These are phyloP conservation scores for Hylyphantes graminicola DNA, from an alignment of 1,140 invertebrate genomes.

Conservation along the genomic window DNA sequence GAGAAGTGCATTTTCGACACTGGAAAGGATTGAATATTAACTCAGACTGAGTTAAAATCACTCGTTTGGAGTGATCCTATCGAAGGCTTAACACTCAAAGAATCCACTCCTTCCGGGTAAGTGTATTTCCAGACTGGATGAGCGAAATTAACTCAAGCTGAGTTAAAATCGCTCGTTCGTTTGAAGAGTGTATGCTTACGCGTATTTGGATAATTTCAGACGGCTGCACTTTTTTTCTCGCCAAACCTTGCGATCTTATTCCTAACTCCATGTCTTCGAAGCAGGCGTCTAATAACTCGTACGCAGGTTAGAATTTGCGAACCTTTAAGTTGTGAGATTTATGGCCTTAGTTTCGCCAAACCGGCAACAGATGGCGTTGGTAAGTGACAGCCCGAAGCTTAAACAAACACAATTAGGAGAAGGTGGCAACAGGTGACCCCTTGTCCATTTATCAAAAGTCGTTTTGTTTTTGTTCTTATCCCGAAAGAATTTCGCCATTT, in stretches of 20 bases:
- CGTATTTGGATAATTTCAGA: too few species aligned
- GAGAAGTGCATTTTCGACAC: too few species aligned
- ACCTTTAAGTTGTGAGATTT: constrained; percentile 43
- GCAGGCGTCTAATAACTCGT: not conserved
- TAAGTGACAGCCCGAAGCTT: constrained; percentile 48
- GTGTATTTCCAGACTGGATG: too few species aligned
- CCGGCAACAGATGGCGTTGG: constrained; percentile 60
- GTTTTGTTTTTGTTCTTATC: constrained; percentile 39
- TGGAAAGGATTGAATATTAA: too few species aligned
- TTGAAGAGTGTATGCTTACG: too few species aligned
- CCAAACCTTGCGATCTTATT: not conserved
- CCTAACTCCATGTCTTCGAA: not conserved
- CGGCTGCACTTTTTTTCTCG: not conserved
- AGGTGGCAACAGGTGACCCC: constrained; percentile 55
- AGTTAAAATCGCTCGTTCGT: too few species aligned
- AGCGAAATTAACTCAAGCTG: too few species aligned
- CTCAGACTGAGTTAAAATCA: too few species aligned
- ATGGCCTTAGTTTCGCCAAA: constrained; percentile 51
- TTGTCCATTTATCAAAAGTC: constrained; percentile 55
- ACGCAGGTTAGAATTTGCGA: constrained; percentile 23
- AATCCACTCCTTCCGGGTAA: too few species aligned
- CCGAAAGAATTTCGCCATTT: constrained; percentile 55
- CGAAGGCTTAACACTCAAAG: too few species aligned
- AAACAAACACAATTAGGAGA: constrained; percentile 60
- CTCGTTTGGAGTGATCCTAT: too few species aligned